These are phyloP conservation scores for Pterocles orientalis DNA, from an alignment of 2,113 vertebrate species.

Conservation along the genomic window DNA sequence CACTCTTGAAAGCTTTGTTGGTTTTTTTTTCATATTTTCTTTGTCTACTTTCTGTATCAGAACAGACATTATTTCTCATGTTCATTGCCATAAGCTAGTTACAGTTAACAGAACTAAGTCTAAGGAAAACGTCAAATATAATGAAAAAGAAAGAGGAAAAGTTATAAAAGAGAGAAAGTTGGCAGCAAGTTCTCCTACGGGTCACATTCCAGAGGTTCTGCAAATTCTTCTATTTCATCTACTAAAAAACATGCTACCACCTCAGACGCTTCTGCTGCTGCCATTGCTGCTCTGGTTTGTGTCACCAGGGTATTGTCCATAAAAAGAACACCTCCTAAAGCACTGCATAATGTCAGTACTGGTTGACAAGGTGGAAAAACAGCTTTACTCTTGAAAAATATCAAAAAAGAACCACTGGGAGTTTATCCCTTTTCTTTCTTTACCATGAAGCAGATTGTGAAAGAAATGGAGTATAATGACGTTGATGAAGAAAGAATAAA, in stretches of 20 bases:
- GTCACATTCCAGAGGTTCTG: background rate
- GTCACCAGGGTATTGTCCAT: background rate
- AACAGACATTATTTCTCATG: background rate
- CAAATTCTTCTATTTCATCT: constrained; percentile 31
- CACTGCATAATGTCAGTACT: background rate
- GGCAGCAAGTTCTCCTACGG: background rate
- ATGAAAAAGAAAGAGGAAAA: constrained; percentile 42
- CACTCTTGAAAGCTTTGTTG: background rate
- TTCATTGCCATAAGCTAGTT: background rate
- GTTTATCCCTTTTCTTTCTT: background rate
- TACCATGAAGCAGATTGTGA: background rate
- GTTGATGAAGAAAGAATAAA: background rate
- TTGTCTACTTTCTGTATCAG: background rate
- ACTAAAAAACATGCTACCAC: background rate
- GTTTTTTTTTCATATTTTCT: background rate
- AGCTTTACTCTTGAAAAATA: background rate
- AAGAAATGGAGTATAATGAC: background rate
- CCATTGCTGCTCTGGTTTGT: background rate
- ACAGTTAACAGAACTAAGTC: background rate
- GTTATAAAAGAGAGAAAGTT: background rate
- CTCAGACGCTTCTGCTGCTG: background rate
- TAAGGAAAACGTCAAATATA: constrained; percentile 8
- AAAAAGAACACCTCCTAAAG: constrained; percentile 9
- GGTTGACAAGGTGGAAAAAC: background rate
- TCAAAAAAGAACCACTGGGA: background rate